Evolutionary conservation across 2,888 invertebrate species (phyloP).

Genomic region (Epistrophella euchroma): DNA sequence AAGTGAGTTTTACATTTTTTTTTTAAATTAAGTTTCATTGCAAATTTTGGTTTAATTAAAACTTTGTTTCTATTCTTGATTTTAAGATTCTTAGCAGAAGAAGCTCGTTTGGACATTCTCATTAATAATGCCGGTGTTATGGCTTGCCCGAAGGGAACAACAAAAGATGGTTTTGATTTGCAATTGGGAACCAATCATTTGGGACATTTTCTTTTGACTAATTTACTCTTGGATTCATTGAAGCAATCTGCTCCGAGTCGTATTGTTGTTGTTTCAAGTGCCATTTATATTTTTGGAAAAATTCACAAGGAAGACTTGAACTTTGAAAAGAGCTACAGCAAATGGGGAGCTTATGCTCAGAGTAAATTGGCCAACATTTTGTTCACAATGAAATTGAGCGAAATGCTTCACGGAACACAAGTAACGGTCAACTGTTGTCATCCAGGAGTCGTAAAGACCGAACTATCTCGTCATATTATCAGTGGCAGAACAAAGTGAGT

Average conservation of each 20-base stretch:
- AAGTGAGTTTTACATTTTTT: constrained; percentile 81
- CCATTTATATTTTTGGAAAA: constrained; percentile 88
- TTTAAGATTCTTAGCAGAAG: constrained; percentile 82
- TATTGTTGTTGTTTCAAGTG: constrained; percentile 90
- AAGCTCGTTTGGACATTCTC: constrained; percentile 84
- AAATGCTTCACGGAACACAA: constrained; percentile 86
- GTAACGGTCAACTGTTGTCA: constrained; percentile 89
- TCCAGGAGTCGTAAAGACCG: constrained; percentile 90
- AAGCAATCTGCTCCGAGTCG: constrained; percentile 88
- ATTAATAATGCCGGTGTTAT: constrained; percentile 86
- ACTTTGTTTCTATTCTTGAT: constrained; percentile 41
- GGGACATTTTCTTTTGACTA: constrained; percentile 87
- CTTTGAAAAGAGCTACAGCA: constrained; percentile 87
- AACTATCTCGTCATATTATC: constrained; percentile 88
- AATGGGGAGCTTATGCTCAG: constrained; percentile 88
- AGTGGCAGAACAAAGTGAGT: constrained; percentile 62
- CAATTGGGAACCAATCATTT: constrained; percentile 87
- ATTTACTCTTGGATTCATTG: constrained; percentile 85
- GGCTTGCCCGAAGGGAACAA: constrained; percentile 83
- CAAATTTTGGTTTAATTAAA: not conserved
- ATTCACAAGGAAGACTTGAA: constrained; percentile 90
- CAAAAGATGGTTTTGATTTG: constrained; percentile 86
- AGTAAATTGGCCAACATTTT: constrained; percentile 92
- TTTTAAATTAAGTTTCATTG: not conserved
- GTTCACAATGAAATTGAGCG: constrained; percentile 88